phyloP scores from a whole-genome alignment of 2,113 vertebrate species.

The Micronycteris hirsuta region DNA sequence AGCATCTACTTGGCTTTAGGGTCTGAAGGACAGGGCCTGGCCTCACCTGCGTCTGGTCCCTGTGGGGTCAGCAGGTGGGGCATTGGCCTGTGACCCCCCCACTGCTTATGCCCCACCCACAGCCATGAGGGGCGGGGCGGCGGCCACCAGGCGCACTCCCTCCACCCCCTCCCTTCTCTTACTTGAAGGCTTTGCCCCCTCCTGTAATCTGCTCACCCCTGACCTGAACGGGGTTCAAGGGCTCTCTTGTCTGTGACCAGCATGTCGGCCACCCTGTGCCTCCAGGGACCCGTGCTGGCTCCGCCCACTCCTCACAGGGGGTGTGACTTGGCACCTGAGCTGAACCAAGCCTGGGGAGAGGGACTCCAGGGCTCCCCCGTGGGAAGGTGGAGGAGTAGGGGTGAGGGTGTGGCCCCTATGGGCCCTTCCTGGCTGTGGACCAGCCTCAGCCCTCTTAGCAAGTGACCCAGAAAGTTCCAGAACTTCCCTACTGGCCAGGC shows the following conservation, averaged over 20 bases:
- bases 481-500: background rate
- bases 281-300: background rate
- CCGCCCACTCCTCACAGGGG: background rate
- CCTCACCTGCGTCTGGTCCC: background rate
- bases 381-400: too few species aligned
- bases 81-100: too few species aligned
- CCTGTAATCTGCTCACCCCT: too few species aligned
- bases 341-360: too few species aligned
- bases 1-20: fast-evolving
- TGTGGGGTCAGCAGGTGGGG: background rate
- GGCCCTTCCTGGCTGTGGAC: background rate
- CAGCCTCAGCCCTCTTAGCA: background rate
- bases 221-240: background rate
- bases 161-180: background rate
- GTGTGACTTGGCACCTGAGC: background rate
- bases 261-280: background rate
- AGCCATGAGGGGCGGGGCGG: fast-evolving
- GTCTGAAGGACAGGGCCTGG: background rate
- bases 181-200: background rate
- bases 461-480: background rate
- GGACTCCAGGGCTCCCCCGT: fast-evolving
- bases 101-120: too few species aligned
- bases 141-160: fast-evolving
- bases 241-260: background rate
- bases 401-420: background rate